Evolutionary conservation across 2,888 invertebrate species (phyloP).

Genomic region (Electrophaes corylata): DNA sequence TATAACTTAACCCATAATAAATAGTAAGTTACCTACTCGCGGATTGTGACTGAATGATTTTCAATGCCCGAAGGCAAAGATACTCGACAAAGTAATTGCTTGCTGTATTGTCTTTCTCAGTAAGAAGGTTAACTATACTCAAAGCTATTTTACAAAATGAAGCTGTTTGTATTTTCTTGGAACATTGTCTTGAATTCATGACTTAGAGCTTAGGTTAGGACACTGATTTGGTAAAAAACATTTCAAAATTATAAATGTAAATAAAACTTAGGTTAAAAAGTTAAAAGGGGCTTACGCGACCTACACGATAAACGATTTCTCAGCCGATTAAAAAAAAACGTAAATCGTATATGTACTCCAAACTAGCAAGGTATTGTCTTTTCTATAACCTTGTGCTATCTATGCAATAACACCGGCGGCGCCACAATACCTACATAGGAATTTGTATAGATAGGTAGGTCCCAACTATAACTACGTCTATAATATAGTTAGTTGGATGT

Average conservation of each 20-base stretch:
- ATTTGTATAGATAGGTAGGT: constrained; percentile 13
- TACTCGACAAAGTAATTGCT: constrained; percentile 34
- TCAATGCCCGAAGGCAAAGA: constrained; percentile 33
- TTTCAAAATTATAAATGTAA: not conserved
- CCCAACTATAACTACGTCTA: constrained; percentile 33
- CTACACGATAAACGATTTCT: too few relatives aligned
- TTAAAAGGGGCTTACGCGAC: too few relatives aligned
- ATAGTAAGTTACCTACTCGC: constrained; percentile 32
- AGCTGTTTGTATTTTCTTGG: not conserved
- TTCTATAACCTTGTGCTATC: constrained; percentile 41
- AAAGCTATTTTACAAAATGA: not conserved
- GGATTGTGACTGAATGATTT: constrained; percentile 44
- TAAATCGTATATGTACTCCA: too few relatives aligned
- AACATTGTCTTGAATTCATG: not conserved
- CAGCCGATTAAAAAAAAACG: not conserved
- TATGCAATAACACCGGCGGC: constrained; percentile 40
- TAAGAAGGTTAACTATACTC: constrained; percentile 13
- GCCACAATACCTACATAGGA: constrained; percentile 43
- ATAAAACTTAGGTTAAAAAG: too few relatives aligned
- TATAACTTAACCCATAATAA: constrained; percentile 45
- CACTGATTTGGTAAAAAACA: not conserved
- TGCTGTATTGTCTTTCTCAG: constrained; percentile 31
- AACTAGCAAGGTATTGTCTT: too few relatives aligned
- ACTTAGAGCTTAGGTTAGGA: too few relatives aligned
- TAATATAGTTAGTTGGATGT: constrained; percentile 28